These are phyloP conservation scores for Salminus brasiliensis DNA, from an alignment of 2,113 vertebrate genomes.

Conservation along the genomic window DNA sequence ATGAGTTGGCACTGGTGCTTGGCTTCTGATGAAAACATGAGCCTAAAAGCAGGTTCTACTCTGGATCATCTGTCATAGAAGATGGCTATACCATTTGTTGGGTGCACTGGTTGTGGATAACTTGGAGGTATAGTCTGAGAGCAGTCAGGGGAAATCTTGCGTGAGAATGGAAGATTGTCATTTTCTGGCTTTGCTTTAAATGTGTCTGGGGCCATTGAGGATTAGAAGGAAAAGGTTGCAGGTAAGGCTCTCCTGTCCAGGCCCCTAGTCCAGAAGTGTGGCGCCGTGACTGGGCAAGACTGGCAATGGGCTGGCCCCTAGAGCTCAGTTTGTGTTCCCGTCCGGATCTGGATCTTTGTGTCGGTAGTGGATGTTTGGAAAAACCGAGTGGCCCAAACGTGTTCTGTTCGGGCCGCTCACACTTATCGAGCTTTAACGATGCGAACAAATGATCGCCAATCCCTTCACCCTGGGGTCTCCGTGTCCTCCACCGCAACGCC, in stretches of 20 bases:
- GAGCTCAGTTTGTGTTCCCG: conserved; percentile 15
- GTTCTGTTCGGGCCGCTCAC: background rate
- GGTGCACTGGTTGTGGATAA: background rate
- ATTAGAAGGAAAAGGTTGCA: background rate
- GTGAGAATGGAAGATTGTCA: background rate
- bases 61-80: background rate
- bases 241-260: conserved; percentile 51
- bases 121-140: background rate
- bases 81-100: conserved; percentile 5
- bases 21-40: background rate
- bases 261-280: conserved; percentile 24
- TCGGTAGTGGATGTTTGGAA: conserved; percentile 58
- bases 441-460: conserved; percentile 59
- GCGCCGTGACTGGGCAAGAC: conserved; percentile 26
- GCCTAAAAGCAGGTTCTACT: no score
- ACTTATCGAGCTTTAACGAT: background rate
- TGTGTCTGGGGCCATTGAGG: background rate
- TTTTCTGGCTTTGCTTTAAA: background rate
- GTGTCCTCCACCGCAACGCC: conserved; percentile 53
- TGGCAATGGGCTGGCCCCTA: background rate
- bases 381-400: conserved; percentile 54
- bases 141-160: background rate
- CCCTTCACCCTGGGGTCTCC: conserved; percentile 57
- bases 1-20: conserved; percentile 1
- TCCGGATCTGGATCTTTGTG: background rate